Evolutionary conservation across 2,797 vertebrate genomes (phyloP).

Genomic region (Brachyrhaphis roseni): DNA sequence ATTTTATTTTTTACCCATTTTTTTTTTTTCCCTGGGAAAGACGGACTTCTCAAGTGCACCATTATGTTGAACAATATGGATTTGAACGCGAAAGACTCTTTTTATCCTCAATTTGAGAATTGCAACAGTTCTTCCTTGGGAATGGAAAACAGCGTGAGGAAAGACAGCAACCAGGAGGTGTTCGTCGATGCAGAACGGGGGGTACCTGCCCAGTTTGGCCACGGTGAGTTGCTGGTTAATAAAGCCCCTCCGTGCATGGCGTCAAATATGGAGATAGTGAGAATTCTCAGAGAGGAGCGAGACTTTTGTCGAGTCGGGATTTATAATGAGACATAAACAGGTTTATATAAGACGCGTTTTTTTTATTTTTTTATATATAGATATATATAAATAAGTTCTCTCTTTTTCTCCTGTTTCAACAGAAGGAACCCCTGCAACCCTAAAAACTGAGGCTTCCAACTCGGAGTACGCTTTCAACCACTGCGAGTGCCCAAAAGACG

Average conservation of each 20-base stretch:
- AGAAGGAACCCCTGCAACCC: constrained; percentile 81
- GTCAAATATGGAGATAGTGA: background rate
- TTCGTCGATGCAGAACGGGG: constrained; percentile 81
- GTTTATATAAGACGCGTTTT: constrained; percentile 74
- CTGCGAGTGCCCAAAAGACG: constrained; percentile 83
- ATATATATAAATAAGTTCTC: constrained; percentile 51
- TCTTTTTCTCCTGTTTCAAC: constrained; percentile 50
- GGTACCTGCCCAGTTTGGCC: constrained; percentile 83
- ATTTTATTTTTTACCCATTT: background rate
- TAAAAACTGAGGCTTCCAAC: constrained; percentile 85
- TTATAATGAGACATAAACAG: constrained; percentile 48
- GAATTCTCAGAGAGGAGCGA: background rate
- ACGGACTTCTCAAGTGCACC: constrained; percentile 75
- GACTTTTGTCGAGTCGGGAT: background rate
- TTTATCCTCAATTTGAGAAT: constrained; percentile 88
- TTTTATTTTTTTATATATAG: background rate
- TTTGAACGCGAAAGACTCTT: constrained; percentile 89
- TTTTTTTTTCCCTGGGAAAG: constrained; percentile 45
- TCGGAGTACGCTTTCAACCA: constrained; percentile 85
- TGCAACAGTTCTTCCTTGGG: constrained; percentile 83
- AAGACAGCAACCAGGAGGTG: constrained; percentile 83
- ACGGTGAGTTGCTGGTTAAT: constrained; percentile 83
- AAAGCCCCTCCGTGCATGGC: constrained; percentile 37
- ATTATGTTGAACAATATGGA: constrained; percentile 93
- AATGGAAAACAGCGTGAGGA: constrained; percentile 80